Evolutionary conservation across 1,140 invertebrate species (phyloP).

Genomic region (Dendrolimus kikuchii): DNA sequence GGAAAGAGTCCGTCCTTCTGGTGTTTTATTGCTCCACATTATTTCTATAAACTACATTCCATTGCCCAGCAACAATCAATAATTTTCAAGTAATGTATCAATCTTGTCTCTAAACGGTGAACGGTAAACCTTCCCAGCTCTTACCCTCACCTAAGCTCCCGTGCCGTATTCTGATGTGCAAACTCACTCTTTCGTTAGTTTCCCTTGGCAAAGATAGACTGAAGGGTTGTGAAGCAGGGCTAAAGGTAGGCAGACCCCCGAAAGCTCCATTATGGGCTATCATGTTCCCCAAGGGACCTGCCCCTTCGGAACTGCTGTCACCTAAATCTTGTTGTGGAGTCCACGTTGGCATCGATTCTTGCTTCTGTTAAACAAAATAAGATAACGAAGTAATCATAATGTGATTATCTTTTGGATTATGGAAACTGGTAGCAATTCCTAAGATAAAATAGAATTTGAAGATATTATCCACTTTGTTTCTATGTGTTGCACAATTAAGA

Average conservation of each 20-base stretch:
- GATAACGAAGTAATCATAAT: background rate
- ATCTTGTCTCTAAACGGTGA: no score
- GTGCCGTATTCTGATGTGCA: slow-evolving; percentile 17
- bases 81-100: slow-evolving; percentile 6
- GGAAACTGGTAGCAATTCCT: no score
- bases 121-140: slow-evolving; percentile 9
- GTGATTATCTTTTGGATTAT: background rate
- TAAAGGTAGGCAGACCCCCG: slow-evolving; percentile 74
- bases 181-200: slow-evolving; percentile 67
- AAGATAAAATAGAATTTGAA: no score
- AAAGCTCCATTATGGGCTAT: slow-evolving; percentile 49
- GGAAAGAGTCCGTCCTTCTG: background rate
- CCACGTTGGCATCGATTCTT: slow-evolving; percentile 68
- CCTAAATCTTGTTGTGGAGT: slow-evolving; percentile 87
- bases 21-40: background rate
- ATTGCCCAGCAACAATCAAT: background rate
- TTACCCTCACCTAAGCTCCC: slow-evolving; percentile 41
- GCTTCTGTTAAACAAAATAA: slow-evolving; percentile 2
- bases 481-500: no score
- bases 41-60: background rate
- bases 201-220: slow-evolving; percentile 81
- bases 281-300: slow-evolving; percentile 42
- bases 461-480: no score
- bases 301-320: slow-evolving; percentile 77
- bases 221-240: slow-evolving; percentile 79